phyloP scores from a whole-genome alignment of 2,797 vertebrate species.

The Neomorphus geoffroyi region DNA sequence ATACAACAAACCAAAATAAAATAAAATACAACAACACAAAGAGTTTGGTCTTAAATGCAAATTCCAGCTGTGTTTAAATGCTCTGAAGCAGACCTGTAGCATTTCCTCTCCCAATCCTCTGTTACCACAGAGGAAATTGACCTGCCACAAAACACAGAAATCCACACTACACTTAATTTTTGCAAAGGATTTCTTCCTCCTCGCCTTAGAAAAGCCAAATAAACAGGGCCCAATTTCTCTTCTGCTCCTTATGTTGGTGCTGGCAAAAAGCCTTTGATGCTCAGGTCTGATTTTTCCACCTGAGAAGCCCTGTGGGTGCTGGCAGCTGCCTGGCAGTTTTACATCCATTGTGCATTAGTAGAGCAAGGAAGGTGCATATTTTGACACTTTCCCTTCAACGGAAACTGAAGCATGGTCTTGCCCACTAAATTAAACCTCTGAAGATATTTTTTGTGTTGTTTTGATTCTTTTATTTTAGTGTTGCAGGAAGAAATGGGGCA shows the following conservation, averaged over 20 bases:
- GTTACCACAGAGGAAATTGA: neutral
- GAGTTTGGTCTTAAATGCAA: neutral
- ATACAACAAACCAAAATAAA: no score
- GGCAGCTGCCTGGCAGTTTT: slow-evolving; percentile 10
- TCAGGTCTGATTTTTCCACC: neutral
- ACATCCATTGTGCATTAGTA: neutral
- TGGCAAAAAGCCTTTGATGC: neutral
- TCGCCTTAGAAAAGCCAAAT: neutral
- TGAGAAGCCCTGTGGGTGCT: neutral
- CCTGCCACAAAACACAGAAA: neutral
- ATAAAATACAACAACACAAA: no score
- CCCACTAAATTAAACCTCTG: slow-evolving; percentile 16
- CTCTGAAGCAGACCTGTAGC: neutral
- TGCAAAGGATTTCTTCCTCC: neutral
- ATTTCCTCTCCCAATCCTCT: neutral
- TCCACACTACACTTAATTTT: neutral
- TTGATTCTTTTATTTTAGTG: neutral
- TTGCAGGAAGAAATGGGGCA: neutral
- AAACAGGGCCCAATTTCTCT: neutral
- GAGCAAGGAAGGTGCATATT: neutral
- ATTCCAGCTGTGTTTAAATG: neutral
- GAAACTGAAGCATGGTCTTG: neutral
- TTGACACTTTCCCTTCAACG: neutral
- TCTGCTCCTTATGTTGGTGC: neutral
- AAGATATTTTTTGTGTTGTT: neutral